These are phyloP conservation scores for Genyomyrus donnyi DNA, from an alignment of 2,113 vertebrate genomes.

Conservation along the genomic window DNA sequence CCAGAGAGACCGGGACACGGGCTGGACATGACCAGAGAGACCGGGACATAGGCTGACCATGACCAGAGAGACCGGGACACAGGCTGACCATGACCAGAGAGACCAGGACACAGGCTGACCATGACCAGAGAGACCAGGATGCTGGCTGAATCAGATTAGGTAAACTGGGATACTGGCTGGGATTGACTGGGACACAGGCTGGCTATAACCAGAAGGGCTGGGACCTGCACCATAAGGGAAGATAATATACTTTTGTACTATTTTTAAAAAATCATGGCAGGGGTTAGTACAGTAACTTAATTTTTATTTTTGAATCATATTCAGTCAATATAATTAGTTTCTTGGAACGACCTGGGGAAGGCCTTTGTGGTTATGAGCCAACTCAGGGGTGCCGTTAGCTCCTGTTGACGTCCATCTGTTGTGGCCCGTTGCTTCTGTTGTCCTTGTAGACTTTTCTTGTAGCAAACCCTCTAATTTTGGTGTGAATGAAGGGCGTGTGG, in stretches of 20 bases:
- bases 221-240: neutral
- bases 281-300: neutral
- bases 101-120: rapidly evolving
- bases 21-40: too few relatives aligned
- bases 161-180: neutral
- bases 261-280: neutral
- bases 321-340: neutral
- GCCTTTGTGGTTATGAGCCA: neutral
- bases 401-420: neutral
- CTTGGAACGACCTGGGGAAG: neutral
- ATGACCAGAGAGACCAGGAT: neutral
- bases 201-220: neutral
- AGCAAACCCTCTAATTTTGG: neutral
- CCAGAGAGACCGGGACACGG: too few relatives aligned
- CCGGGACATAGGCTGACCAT: too few relatives aligned
- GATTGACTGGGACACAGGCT: neutral
- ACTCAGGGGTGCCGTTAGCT: neutral
- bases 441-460: neutral
- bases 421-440: neutral
- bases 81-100: too few relatives aligned
- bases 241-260: neutral
- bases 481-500: neutral
- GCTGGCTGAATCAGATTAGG: neutral
- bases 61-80: too few relatives aligned
- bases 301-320: neutral